Conservation (phyloP, 2,797 vertebrate species). For the Chrysolophus pictus region DNA sequence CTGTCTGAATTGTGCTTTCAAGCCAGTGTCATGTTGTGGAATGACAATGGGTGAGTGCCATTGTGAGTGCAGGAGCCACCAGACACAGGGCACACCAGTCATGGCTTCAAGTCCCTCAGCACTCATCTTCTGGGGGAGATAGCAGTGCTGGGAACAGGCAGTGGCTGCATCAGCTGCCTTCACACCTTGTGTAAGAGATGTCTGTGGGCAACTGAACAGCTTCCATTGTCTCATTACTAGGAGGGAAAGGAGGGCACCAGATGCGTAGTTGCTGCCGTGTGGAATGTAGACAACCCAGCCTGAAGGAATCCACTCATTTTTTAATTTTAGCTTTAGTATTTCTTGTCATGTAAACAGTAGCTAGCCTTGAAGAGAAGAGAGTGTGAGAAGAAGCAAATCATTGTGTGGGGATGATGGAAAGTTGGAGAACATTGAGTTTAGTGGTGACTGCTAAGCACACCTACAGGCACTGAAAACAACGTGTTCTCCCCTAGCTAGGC, state of each 20-base stretch:
- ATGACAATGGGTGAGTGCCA: fast-evolving
- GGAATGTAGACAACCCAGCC: slow-evolving; percentile 7
- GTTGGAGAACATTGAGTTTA: neutral
- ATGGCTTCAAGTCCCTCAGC: neutral
- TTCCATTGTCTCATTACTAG: neutral
- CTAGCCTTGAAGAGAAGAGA: neutral
- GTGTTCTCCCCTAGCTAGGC: slow-evolving; percentile 20
- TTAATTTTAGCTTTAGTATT: slow-evolving; percentile 19
- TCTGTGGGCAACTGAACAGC: neutral
- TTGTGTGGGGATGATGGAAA: neutral
- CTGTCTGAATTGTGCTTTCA: neutral
- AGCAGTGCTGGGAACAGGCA: neutral
- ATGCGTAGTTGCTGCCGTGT: neutral
- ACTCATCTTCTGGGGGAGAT: fast-evolving
- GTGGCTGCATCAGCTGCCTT: neutral
- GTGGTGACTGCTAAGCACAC: neutral
- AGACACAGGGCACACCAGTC: neutral
- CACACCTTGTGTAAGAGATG: neutral
- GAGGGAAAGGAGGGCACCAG: neutral
- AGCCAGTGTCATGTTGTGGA: neutral
- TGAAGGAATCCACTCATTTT: slow-evolving; percentile 6
- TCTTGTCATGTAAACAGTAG: slow-evolving; percentile 48
- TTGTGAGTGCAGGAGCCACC: too few species aligned
- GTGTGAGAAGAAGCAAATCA: slow-evolving; percentile 31
- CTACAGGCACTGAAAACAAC: slow-evolving; percentile 32